These are phyloP conservation scores for Galendromus occidentalis DNA, from an alignment of 1,140 invertebrate species.

Conservation along the genomic window DNA sequence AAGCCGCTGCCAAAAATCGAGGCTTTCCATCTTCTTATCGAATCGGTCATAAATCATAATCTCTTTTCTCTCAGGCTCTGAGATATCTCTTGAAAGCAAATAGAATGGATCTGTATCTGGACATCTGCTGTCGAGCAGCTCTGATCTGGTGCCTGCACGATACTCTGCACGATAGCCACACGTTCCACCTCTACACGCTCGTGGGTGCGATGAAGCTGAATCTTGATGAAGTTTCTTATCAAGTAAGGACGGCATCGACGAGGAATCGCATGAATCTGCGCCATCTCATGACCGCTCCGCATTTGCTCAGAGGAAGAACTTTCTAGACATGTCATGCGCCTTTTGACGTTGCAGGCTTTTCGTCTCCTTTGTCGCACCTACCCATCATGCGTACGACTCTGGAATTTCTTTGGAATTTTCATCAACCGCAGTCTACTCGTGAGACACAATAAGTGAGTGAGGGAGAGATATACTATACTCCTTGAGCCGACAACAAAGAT, in stretches of 20 bases:
- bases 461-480: slow-evolving; percentile 13
- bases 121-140: slow-evolving; percentile 2
- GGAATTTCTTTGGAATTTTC: background rate
- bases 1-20: no score
- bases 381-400: background rate
- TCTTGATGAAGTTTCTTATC: slow-evolving; percentile 2
- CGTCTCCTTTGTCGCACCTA: background rate
- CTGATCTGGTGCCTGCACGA: background rate
- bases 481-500: slow-evolving; percentile 17
- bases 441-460: slow-evolving; percentile 1
- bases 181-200: background rate
- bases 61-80: background rate
- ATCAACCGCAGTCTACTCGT: background rate
- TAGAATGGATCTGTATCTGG: background rate
- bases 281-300: no score
- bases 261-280: no score
- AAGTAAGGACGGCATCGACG: background rate
- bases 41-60: background rate
- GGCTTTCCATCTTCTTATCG: background rate
- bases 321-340: no score
- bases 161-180: background rate
- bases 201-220: background rate
- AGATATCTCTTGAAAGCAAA: background rate
- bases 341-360: background rate
- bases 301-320: no score